Base-by-base conservation (phyloP, 2,888 invertebrate species). In the Cerastis leucographa region DNA sequence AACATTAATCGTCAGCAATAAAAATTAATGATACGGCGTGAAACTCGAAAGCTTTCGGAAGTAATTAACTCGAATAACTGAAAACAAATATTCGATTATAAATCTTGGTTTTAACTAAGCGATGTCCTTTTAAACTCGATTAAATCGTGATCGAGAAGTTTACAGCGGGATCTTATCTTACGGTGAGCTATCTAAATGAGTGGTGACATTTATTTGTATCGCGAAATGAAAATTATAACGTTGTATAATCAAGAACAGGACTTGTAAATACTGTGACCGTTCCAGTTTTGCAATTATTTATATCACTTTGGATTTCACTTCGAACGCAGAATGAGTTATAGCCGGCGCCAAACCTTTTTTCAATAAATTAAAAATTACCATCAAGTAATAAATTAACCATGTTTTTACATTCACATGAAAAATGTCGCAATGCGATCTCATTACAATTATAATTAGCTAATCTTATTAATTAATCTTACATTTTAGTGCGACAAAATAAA, bases 81-180 rank as follows among this genome's bases (percentile, higher is more conserved):
- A 76, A 85, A 87, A 88, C 80, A 88, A 85, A 88, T 62, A 85
- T 81, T 79, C 69, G 70, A 81, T 81, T 75, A 79, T 87, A 85
- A 88, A 86, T 86, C 69, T 72, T 62, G 29, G 42, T 74, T 77
- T 71, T 76, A 84, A 84, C 80, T 82, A 78, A 88, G 72, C 71
- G 74, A 82, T 78, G 76, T 74, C 66, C 76, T 82, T 87, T 83
- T 77, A 83, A 85, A 85, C 78, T 88, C 79, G 81, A 89, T 85
- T 85, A 81, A 81, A 82, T 82, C 76, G 76, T 79, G 73, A 83
- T 81, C 76, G 76, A 80, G 75, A 72, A 76, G 68, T 86, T 86
- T 77, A 85, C 75, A 80, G 67, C 70, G 51, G 77, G 79, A 80
- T 86, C 44, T 84, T 89, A 89, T 89, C 89, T 86, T 7, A 40